Conservation (phyloP, 2,797 vertebrate species). For the Falco novaeseelandiae region DNA sequence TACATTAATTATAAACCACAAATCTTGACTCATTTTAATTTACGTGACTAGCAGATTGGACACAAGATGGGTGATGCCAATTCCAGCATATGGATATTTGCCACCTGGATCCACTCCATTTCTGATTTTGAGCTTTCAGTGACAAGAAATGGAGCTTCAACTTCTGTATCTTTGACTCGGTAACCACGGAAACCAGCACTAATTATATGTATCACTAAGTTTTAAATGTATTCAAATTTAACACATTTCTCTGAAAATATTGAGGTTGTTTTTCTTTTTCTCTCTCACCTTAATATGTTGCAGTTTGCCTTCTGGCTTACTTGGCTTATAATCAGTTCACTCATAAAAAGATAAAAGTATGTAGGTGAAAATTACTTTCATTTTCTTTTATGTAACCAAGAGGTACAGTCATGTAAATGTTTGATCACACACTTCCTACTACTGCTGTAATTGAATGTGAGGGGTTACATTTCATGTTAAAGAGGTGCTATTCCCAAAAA, state of each 20-base stretch:
- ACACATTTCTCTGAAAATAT: slow-evolving; percentile 48
- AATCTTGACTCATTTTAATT: neutral
- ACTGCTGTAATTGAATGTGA: neutral
- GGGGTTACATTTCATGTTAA: neutral
- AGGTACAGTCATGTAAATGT: slow-evolving; percentile 44
- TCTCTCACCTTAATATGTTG: slow-evolving; percentile 48
- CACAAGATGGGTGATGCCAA: neutral
- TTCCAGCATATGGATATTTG: slow-evolving; percentile 27
- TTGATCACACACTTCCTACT: slow-evolving; percentile 31
- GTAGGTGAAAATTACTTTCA: slow-evolving; percentile 48
- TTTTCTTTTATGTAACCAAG: slow-evolving; percentile 51
- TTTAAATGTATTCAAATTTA: slow-evolving; percentile 63
- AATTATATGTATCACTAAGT: slow-evolving; percentile 61
- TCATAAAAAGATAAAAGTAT: slow-evolving; percentile 31
- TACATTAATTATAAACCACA: neutral
- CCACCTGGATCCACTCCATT: slow-evolving; percentile 52
- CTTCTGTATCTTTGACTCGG: slow-evolving; percentile 37
- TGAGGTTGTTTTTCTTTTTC: slow-evolving; percentile 44
- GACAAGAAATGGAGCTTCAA: slow-evolving; percentile 20
- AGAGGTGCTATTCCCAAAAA: neutral
- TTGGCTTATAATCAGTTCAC: slow-evolving; percentile 20
- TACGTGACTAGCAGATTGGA: slow-evolving; percentile 32
- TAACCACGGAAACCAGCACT: slow-evolving; percentile 52
- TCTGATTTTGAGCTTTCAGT: slow-evolving; percentile 40
- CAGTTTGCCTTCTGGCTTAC: slow-evolving; percentile 54